Base-by-base conservation (phyloP, 2,888 invertebrate species). In the Hyppa rectilinea region DNA sequence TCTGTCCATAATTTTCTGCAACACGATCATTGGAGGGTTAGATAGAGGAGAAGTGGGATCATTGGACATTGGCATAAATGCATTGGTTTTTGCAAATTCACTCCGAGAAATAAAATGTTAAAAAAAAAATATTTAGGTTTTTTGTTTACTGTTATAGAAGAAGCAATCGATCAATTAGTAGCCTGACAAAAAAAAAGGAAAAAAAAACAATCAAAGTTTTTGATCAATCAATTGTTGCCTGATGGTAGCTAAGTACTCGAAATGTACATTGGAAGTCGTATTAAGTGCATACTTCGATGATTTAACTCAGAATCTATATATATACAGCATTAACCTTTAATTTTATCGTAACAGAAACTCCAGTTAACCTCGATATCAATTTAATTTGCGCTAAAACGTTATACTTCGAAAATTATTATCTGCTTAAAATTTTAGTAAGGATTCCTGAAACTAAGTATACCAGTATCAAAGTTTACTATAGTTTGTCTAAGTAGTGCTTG, bases 351-450 rank as follows among this genome's bases (percentile, higher is more conserved):
- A n/a, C 49, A 58, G 49, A 38, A 63, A 56, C 56, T 38, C 50
- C 26, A 66, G 69, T 49, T 71, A 69, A 67, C 66, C 53, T 70
- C 38, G 38, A 61, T 71, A 67, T 75, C 26, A 78, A 75, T 80
- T 80, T 59, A 75, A 82, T 81, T 72, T 75, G 52, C 65, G 52
- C 47, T 60, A 47, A 72, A 49, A 40, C 58, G 60, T 66, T 69
- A 61, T 69, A 70, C 78, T 81, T 68, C 58, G 72, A 66, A 73
- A 78, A 82, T 82, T 71, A 83, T 80, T 78, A 81, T 78, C 62
- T 67, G 61, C 70, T 78, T 83, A 67, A 71, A 83, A 83, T 83
- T 75, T 80, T 75, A 78, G 83, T 67, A 53, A 71, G 75, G 71
- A 75, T 81, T 81, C 75, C 70, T 71, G 56, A 63, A 75, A 82